A percentile compares a stretch with the other conserved stretches of the same genome.
Conservation (phyloP, 1,140 invertebrate genomes). For the Bombus pascuorum region DNA sequence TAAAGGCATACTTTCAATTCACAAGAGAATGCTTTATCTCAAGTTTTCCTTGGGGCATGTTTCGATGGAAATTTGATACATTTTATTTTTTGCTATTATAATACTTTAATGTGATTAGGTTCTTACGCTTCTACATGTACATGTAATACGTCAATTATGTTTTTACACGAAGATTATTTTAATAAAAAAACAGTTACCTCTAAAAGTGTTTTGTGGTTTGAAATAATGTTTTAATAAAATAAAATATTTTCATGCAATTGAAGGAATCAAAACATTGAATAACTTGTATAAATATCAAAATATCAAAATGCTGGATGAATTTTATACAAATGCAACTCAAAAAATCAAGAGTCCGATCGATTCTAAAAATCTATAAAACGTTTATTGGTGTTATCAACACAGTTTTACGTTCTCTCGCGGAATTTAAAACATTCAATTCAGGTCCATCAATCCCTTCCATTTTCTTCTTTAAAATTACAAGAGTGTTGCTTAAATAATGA, state of each 20-base stretch:
- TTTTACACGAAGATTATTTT: background rate
- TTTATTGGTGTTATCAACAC: no score
- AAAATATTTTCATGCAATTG: background rate
- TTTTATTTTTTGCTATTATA: conserved; percentile 6
- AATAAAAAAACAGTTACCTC: background rate
- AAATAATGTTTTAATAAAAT: background rate
- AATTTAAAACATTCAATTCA: no score
- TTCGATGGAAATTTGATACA: conserved; percentile 26
- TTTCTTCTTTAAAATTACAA: no score
- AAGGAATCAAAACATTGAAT: background rate
- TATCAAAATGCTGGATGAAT: no score
- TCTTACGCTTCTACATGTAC: background rate
- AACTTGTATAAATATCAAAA: no score
- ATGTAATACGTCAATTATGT: background rate
- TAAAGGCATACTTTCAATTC: conserved; percentile 14
- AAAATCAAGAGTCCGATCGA: background rate
- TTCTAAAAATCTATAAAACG: background rate
- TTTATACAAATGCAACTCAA: background rate
- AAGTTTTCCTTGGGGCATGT: conserved; percentile 15
- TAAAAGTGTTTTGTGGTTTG: background rate
- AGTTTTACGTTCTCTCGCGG: no score
- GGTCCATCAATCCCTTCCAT: no score
- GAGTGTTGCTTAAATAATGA: no score
- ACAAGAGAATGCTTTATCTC: conserved; percentile 15
- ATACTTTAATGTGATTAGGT: conserved; percentile 5